Base-by-base conservation (phyloP, 2,888 invertebrate species). In the Calliopum simillimum region DNA sequence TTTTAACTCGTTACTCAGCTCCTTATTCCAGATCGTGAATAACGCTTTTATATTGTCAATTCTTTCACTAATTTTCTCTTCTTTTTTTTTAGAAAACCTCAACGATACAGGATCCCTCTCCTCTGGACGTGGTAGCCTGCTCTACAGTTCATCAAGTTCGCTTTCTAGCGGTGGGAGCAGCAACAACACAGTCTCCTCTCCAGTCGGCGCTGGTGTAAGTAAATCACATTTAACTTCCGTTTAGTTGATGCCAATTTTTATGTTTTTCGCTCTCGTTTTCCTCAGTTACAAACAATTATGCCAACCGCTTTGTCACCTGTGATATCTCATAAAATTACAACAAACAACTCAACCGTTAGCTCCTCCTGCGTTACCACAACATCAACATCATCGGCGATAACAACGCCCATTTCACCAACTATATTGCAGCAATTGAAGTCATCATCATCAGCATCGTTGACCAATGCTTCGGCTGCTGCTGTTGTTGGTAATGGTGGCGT, bases 91-190 rank as follows among this genome's bases (percentile, higher is more conserved):
- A 79, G 84, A 85, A 76, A 78, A 77, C 59, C 72, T 79, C 71
- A 80, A 79, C 73, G 82, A 85, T 76, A 80, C 82, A 63, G 78
- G 78, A 73, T 84, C 85, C 43, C 78, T 84, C 71, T 80, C 83
- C 71, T 81, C 82, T 70, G 82, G 82, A 49, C 82, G 83, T 73
- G 81, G 80, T 70, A 82, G 85, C 70, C 80, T 83, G 73, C 77
- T 88, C 77, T 89, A 88, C 75, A 88, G 87, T 76, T 87, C 87
- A 75, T 87, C 87, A 56, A 88, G 87, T 76, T 88, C 88, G 73
- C 79, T 88, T 71, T 87, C 87, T 72, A 87, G 87, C 77, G 87
- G 86, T 68, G 79, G 79, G 78, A 76, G 77, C 61, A 76, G 73
- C 71, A 77, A 79, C 74, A 86, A 87, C 65, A 87, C 87, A 73